Conservation (phyloP, 1,140 invertebrate species). For the Papilio polyxenes region DNA sequence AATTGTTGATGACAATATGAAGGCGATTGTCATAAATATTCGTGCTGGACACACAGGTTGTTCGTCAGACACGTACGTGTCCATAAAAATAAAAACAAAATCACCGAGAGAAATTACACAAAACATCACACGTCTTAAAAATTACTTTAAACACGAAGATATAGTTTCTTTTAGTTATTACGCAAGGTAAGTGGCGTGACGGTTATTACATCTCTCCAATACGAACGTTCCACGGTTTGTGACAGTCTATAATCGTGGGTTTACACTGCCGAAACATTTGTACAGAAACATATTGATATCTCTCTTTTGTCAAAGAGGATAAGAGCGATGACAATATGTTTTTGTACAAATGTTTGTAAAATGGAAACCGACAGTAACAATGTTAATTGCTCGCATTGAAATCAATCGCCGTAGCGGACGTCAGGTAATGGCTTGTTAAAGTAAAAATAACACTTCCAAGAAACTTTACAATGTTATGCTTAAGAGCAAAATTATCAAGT, state of each 20-base stretch:
- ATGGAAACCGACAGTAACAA: conserved; percentile 5
- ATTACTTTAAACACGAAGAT: conserved; percentile 27
- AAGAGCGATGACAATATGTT: not conserved
- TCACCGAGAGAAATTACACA: not conserved
- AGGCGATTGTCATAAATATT: too few species aligned
- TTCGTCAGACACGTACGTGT: not conserved
- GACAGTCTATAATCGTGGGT: not conserved
- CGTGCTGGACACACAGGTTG: not conserved
- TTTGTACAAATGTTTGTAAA: not conserved
- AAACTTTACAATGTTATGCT: not conserved
- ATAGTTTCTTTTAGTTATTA: conserved; percentile 31
- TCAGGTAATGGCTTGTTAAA: conserved; percentile 7
- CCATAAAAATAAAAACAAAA: not conserved
- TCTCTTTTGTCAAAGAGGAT: not conserved
- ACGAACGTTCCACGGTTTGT: conserved; percentile 11
- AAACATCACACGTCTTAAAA: not conserved
- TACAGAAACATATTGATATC: not conserved
- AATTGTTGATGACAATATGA: too few species aligned
- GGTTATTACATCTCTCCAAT: not conserved
- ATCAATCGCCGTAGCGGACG: not conserved
- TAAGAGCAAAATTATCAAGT: not conserved
- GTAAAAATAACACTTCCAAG: conserved; percentile 19
- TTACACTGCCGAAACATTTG: not conserved
- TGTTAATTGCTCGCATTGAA: conserved; percentile 5
- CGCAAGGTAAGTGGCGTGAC: conserved; percentile 31